Conservation (phyloP, 2,888 invertebrate species). For the Limnephilus marmoratus region DNA sequence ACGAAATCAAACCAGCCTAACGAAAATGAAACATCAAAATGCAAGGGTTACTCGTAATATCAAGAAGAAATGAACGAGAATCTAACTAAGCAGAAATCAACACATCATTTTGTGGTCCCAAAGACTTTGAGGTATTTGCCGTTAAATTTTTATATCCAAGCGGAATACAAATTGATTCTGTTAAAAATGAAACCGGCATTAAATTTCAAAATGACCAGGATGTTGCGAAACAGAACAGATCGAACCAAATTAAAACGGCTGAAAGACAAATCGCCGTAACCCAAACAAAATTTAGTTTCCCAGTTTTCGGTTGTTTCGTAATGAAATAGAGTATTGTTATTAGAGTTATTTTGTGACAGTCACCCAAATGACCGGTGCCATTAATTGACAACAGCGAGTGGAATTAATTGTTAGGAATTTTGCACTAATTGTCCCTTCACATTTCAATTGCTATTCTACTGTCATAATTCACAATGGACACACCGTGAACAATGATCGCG, state of each 20-base stretch:
- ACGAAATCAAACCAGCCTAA: background rate
- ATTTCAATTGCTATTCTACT: background rate
- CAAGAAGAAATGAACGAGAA: too few species aligned
- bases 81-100: background rate
- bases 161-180: background rate
- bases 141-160: background rate
- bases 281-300: background rate
- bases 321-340: background rate
- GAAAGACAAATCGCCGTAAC: background rate
- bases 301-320: background rate
- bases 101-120: background rate
- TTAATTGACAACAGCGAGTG: background rate
- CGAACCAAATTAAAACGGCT: background rate
- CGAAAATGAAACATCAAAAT: too few species aligned
- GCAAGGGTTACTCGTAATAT: too few species aligned
- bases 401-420: constrained; percentile 35
- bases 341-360: background rate
- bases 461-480: background rate
- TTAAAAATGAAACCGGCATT: background rate
- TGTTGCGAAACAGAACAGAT: background rate
- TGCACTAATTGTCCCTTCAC: constrained; percentile 12
- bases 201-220: background rate
- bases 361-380: background rate
- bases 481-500: background rate
- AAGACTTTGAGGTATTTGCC: background rate